Evolutionary conservation across 2,888 invertebrate genomes (phyloP).

Genomic region (Pristionchus maxplancki): DNA sequence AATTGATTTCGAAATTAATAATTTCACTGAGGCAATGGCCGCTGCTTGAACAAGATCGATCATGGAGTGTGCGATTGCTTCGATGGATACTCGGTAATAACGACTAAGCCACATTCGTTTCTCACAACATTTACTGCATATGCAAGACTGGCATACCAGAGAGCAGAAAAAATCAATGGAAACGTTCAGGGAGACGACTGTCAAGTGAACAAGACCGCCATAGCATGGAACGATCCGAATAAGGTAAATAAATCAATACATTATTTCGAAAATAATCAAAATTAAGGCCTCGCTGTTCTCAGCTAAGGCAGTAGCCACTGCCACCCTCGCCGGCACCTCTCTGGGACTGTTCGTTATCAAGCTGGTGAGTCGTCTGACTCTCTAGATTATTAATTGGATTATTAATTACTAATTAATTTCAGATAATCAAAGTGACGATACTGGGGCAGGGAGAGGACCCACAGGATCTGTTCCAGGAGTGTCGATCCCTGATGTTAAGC

Average conservation of each 20-base stretch:
- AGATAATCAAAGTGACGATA: constrained; percentile 17
- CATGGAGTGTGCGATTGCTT: constrained; percentile 12
- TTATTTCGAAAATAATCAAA: neutral
- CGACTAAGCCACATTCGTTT: no score
- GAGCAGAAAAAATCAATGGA: no score
- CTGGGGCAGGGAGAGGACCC: constrained; percentile 43
- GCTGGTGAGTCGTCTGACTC: no score
- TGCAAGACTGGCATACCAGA: no score
- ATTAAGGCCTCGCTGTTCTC: neutral
- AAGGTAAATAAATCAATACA: constrained; percentile 21
- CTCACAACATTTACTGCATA: no score
- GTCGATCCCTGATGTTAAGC: constrained; percentile 10
- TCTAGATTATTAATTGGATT: neutral
- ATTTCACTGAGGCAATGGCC: neutral
- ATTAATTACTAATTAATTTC: neutral
- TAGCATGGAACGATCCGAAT: constrained; percentile 46
- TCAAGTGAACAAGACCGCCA: constrained; percentile 38
- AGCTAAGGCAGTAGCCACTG: neutral
- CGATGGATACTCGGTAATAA: constrained; percentile 43
- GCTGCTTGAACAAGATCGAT: constrained; percentile 34
- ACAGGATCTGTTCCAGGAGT: constrained; percentile 48
- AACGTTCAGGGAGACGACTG: constrained; percentile 38
- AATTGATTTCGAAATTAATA: neutral
- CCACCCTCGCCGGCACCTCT: neutral
- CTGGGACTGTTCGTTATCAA: constrained; percentile 5